Base-by-base conservation (phyloP, 2,888 invertebrate species). In the Sphaeridia pumilis region DNA sequence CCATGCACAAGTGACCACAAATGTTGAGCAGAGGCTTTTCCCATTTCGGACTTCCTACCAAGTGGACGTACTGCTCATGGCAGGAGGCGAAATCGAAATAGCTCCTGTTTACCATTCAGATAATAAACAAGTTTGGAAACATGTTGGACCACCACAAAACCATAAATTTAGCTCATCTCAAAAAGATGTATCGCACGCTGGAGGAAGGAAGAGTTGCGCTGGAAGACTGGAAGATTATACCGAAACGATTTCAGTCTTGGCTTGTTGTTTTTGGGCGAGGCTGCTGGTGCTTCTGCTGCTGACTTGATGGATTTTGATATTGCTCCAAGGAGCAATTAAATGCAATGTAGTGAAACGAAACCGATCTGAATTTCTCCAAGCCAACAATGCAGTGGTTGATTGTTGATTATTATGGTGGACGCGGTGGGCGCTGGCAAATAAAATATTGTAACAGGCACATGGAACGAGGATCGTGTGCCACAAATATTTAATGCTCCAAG, bases 261-360 rank as follows among this genome's bases (percentile, higher is more conserved):
- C n/a, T n/a, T 14, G 7, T 5, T 12, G 38, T 7, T 24, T 41
- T 51, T 53, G 52, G 52, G 52, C 50, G 52, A 48, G 49, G 50
- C 56, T 43, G n/a, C n/a, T n/a, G n/a, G n/a, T n/a, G n/a, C n/a
- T n/a, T n/a, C n/a, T n/a, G n/a, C n/a, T n/a, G n/a, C n/a, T 22
- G 44, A 31, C 31, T 52, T 52, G 34, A 24, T n/a, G n/a, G n/a
- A n/a, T 25, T 31, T 38, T n/a, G n/a, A n/a, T n/a, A n/a, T 46
- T 42, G 49, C 49, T 54, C 47, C 46, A 52, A 51, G 50, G 55
- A 55, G 51, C 52, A 51, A 45, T 55, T 55, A 52, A 48, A 51
- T 53, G 28, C 43, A 46, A 46, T 28, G 38, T 48, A 53, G 42
- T 45, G 17, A 38, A n/a, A n/a, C n/a, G 38, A 14, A 38, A 20